Base-by-base conservation (phyloP, 2,888 invertebrate genomes). In the Endomychus coccineus region DNA sequence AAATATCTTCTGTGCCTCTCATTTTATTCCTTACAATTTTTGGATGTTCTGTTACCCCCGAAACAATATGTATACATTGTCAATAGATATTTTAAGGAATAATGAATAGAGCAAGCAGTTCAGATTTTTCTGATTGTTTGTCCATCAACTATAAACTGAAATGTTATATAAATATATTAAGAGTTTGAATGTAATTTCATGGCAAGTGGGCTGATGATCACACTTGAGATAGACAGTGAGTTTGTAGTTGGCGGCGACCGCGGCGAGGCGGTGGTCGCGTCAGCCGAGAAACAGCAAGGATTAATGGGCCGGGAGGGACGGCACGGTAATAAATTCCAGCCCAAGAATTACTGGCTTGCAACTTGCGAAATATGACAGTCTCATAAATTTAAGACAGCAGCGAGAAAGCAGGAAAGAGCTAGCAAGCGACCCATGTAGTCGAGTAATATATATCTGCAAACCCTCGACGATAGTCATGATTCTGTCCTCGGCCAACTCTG, bases 301-400 rank as follows among this genome's bases (percentile, higher is more conserved):
- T 60, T 60, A 59, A 61, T 62, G 60, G 68, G 55, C 60, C 69
- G 61, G 66, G 66, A 67, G 70, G 70, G 70, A 70, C 68, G 66
- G 64, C 64, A 59, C 59, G 59, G 66, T 65, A 69, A 71, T 71
- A 71, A 71, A 71, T 72, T 71, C 67, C 65, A 66, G 64, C 66
- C 69, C 68, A 70, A 70, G 69, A 71, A 71, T 71, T 71, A 71
- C 71, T 68, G 69, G 68, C 70, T 67, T 65, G 71, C 70, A 70
- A 70, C 68, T 71, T 70, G 69, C 70, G 68, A 71, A 71, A 71
- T 71, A 70, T 71, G 71, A 71, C 70, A 70, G 68, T 61, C 66
- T 70, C 71, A 70, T 72, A 71, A 72, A 71, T 72, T 63, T 59
- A 57, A 62, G 63, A 59, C 54, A 48, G 49, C 52, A 39, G 56